Base-by-base conservation (phyloP, 2,113 vertebrate genomes). In the Nibea coibor region DNA sequence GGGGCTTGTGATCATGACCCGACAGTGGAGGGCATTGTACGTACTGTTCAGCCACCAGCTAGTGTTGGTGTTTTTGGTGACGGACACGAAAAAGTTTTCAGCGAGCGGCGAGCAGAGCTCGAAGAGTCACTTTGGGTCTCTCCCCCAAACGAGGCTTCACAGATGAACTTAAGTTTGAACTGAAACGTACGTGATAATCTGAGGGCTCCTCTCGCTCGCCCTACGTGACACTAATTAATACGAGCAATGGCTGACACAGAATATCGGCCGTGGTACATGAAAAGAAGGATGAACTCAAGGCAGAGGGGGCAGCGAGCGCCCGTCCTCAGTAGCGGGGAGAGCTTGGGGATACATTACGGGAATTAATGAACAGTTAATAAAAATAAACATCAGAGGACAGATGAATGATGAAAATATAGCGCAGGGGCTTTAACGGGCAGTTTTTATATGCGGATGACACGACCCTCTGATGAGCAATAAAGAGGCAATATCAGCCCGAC, bases 341-440 rank as follows among this genome's bases (percentile, higher is more conserved):
- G n/a, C 61, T 24, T 12, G 14, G 69, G 35, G 24, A 57, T 53
- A 39, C 64, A 69, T 86, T 74, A 53, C 1, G 0, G 1, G 1
- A 45, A 31, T 61, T 71, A 61, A 69, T 39, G 19, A 76, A 31
- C 12, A 22, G n/a, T 75, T 57, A 28, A 56, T 75, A 65, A 72
- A 75, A 72, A 39, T 54, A 78, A 42, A 54, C 26, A 54, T 67
- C 22, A 31, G 22, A 24, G 26, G 65, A 35, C 20, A 12, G 15
- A 73, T 68, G 35, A 39, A 39, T 42, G 35, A 77, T 79, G 35
- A 70, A 66, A 80, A 65, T 64, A 28, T 14, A 62, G 31, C 58
- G 10, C 24, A 12, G n/a, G 16, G 28, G 28, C 4, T 50, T 77
- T 39, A 67, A 57, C 14, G 50, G 67, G 26, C 12, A 9, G 5